Conservation (phyloP, 2,888 invertebrate species). For the Platycheirus albimanus region DNA sequence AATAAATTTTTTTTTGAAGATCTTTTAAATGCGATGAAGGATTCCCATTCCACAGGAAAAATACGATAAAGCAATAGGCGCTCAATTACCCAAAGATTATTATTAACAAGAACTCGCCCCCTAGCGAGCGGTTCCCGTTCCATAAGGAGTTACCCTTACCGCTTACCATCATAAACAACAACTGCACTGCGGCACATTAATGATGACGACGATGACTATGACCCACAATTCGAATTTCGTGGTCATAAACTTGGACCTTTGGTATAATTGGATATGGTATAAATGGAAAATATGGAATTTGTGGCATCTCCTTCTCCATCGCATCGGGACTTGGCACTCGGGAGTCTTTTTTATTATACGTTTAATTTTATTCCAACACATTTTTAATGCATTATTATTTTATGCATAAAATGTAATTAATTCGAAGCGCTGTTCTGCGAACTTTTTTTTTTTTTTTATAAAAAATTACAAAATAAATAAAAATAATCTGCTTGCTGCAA, state of each 20-base stretch:
- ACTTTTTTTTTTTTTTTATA: no score
- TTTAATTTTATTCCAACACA: slow-evolving; percentile 72
- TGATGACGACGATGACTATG: slow-evolving; percentile 2
- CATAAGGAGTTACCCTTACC: slow-evolving; percentile 28
- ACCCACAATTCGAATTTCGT: slow-evolving; percentile 37
- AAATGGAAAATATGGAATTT: no score
- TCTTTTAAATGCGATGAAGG: no score
- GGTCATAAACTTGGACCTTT: slow-evolving; percentile 36
- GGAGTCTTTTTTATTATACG: slow-evolving; percentile 60
- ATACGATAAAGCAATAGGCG: slow-evolving; percentile 49
- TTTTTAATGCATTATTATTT: slow-evolving; percentile 72
- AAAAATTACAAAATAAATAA: not conserved
- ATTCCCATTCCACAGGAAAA: not conserved
- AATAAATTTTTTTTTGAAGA: no score
- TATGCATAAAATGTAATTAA: slow-evolving; percentile 72
- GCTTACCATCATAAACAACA: not conserved
- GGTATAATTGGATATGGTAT: no score
- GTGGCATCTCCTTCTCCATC: slow-evolving; percentile 6
- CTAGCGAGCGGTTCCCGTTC: slow-evolving; percentile 2
- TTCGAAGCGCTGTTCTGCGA: slow-evolving; percentile 59
- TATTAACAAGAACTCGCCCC: slow-evolving; percentile 28
- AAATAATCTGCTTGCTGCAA: slow-evolving; percentile 14
- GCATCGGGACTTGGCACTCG: not conserved
- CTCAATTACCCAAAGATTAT: slow-evolving; percentile 72
- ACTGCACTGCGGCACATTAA: not conserved